A percentile compares a stretch with the other conserved stretches of the same genome.
phyloP scores from a whole-genome alignment of 2,113 vertebrate species.

The Myodes glareolus region DNA sequence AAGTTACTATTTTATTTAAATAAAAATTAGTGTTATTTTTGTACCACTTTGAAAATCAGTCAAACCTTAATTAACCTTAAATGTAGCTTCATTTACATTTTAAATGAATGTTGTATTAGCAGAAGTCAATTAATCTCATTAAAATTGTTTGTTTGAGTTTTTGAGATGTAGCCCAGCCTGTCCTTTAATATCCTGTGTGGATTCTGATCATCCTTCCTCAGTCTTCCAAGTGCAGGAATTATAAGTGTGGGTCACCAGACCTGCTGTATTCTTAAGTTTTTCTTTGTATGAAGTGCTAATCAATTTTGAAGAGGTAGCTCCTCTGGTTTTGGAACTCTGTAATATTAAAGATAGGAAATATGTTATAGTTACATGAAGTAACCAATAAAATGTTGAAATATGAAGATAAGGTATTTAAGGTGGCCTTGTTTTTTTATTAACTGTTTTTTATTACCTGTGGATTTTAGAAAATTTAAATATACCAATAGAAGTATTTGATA shows the following conservation, averaged over 20 bases:
- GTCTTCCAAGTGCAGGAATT: not conserved
- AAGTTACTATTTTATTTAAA: constrained; percentile 36
- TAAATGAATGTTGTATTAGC: not conserved
- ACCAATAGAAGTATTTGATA: constrained; percentile 58
- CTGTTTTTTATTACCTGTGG: constrained; percentile 27
- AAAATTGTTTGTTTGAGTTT: not conserved
- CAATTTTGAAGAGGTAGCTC: not conserved
- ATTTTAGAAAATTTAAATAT: constrained; percentile 57
- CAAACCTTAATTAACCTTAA: constrained; percentile 42
- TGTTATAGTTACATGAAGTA: not conserved
- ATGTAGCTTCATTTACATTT: constrained; percentile 54
- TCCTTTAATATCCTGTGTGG: not conserved
- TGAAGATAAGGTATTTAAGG: not conserved
- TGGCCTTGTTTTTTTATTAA: not conserved
- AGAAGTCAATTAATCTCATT: not conserved
- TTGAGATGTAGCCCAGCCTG: not conserved
- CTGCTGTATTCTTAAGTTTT: not conserved
- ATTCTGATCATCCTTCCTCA: not conserved
- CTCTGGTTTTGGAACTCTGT: constrained; percentile 39
- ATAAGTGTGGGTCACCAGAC: no score
- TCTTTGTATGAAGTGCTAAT: not conserved
- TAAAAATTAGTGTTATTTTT: constrained; percentile 23
- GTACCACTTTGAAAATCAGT: constrained; percentile 24
- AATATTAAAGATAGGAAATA: not conserved
- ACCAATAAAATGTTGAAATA: not conserved